These are phyloP conservation scores for Apogon hyalosoma DNA, from an alignment of 2,797 vertebrate genomes.

Conservation along the genomic window DNA sequence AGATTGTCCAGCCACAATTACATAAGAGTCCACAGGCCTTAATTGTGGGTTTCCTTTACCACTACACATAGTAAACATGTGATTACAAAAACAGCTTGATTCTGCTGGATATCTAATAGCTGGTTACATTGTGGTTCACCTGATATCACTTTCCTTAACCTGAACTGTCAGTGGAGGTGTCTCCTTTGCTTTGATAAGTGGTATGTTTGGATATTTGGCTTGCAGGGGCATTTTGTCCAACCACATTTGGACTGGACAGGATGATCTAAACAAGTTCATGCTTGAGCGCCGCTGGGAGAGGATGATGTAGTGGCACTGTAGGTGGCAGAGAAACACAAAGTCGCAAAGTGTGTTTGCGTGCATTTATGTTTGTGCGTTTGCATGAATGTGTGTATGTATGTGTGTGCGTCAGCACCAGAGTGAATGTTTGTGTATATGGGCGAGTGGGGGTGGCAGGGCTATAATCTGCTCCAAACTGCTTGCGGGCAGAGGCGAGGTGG, in stretches of 20 bases:
- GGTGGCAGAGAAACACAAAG: constrained; percentile 74
- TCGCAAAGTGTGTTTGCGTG: constrained; percentile 63
- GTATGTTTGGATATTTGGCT: constrained; percentile 57
- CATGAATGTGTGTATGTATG: constrained; percentile 24
- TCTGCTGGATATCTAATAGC: constrained; percentile 67
- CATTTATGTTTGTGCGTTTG: constrained; percentile 19
- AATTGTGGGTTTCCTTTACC: constrained; percentile 68
- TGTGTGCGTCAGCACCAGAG: constrained; percentile 58
- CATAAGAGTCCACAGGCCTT: constrained; percentile 52
- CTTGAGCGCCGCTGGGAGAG: constrained; percentile 54
- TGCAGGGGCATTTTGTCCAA: constrained; percentile 56
- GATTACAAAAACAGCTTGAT: constrained; percentile 71
- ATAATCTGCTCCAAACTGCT: constrained; percentile 85
- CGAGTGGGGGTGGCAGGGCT: constrained; percentile 80
- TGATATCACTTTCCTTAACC: constrained; percentile 70
- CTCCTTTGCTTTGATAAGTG: constrained; percentile 65
- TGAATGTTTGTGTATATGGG: constrained; percentile 79
- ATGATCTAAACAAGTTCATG: constrained; percentile 76
- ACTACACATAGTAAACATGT: constrained; percentile 66
- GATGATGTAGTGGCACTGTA: constrained; percentile 76
- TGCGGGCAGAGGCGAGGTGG: constrained; percentile 84
- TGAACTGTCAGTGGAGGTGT: constrained; percentile 56
- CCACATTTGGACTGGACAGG: constrained; percentile 73
- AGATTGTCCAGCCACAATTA: constrained; percentile 57
- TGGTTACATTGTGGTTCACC: constrained; percentile 61